Conservation (phyloP, 2,797 vertebrate species). For the Arnoldichthys spilopterus region DNA sequence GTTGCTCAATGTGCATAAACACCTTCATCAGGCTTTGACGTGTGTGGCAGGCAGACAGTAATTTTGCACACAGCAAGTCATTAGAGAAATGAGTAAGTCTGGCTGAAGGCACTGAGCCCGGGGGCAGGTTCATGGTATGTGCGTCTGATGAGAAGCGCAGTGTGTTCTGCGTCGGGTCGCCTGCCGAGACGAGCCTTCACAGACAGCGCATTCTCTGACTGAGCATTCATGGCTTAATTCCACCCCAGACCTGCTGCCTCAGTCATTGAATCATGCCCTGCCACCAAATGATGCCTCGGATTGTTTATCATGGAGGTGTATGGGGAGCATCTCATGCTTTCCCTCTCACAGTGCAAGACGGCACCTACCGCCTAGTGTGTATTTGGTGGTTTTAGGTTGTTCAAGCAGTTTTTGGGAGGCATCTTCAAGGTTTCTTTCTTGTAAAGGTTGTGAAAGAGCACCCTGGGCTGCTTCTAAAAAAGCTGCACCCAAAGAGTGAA, state of each 20-base stretch:
- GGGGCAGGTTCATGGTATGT: slow-evolving; percentile 43
- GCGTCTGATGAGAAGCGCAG: slow-evolving; percentile 40
- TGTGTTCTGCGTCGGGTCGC: slow-evolving; percentile 43
- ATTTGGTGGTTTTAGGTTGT: neutral
- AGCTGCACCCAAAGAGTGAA: slow-evolving; percentile 22
- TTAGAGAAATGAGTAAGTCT: slow-evolving; percentile 30
- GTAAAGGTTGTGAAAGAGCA: neutral
- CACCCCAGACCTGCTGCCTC: slow-evolving; percentile 14
- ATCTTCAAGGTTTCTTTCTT: neutral
- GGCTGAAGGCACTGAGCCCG: slow-evolving; percentile 51
- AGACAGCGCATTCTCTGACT: slow-evolving; percentile 24
- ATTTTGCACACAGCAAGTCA: slow-evolving; percentile 36
- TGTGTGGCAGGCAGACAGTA: slow-evolving; percentile 16
- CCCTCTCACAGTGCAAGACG: slow-evolving; percentile 26
- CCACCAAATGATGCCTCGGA: slow-evolving; percentile 25
- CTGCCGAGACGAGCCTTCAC: slow-evolving; percentile 39
- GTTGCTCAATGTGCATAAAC: neutral
- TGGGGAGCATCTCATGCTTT: slow-evolving; percentile 30
- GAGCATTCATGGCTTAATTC: slow-evolving; percentile 24
- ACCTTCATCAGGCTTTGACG: slow-evolving; percentile 27
- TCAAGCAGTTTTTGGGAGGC: slow-evolving; percentile 18
- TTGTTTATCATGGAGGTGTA: slow-evolving; percentile 35
- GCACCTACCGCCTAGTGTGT: slow-evolving; percentile 2
- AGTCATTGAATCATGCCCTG: slow-evolving; percentile 6
- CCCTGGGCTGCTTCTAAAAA: neutral